Conservation (phyloP, 23 tunicate species). For the Phallusia fumigata region DNA sequence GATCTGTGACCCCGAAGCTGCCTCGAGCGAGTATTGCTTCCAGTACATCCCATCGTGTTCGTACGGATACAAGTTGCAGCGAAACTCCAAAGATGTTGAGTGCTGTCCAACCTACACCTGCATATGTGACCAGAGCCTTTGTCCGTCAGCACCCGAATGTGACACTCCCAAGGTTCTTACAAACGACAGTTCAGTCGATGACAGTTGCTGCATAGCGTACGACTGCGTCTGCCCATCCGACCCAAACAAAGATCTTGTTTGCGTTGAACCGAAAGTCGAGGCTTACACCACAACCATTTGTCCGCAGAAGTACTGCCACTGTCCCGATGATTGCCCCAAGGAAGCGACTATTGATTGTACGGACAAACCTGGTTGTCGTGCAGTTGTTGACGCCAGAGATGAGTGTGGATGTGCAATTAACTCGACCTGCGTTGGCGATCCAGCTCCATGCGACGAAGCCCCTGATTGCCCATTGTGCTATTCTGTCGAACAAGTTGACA, state of each 20-base stretch:
- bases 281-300: conserved; percentile 27
- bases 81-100: conserved; percentile 18
- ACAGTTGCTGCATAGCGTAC: conserved; percentile 54
- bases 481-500: background rate
- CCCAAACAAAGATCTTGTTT: background rate
- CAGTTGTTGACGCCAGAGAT: conserved; percentile 26
- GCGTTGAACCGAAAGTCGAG: background rate
- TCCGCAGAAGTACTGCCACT: conserved; percentile 21
- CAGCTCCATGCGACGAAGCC: conserved; percentile 10
- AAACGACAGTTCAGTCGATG: background rate
- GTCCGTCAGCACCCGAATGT: conserved; percentile 12
- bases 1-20: conserved; percentile 19
- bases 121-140: conserved; percentile 30
- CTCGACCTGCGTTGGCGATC: conserved; percentile 17
- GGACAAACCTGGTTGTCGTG: conserved; percentile 38
- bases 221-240: conserved; percentile 33
- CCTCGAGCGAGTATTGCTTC: conserved; percentile 1
- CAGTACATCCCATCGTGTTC: conserved; percentile 26
- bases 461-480: conserved; percentile 19
- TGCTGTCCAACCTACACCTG: conserved; percentile 39
- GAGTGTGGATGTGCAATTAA: conserved; percentile 31
- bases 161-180: conserved; percentile 6
- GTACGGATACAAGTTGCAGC: conserved; percentile 4
- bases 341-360: conserved; percentile 17
- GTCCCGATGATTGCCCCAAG: conserved; percentile 36